Percentiles rank a stretch among this genome's conserved stretches.
Conservation (phyloP, 2,888 invertebrate species). For the Hetaerina titia region DNA sequence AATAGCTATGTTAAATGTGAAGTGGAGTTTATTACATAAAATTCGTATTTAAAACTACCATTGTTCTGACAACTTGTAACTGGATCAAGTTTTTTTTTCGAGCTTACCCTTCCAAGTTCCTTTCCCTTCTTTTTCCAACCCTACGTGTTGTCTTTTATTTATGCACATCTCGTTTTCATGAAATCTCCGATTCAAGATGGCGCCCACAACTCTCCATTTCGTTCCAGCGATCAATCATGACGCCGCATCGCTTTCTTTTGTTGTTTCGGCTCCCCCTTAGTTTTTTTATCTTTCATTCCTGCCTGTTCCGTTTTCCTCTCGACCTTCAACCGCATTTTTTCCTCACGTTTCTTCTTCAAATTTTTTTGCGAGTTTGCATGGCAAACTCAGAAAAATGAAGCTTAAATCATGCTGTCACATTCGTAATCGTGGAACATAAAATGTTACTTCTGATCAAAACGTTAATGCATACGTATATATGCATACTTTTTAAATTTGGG, state of each 20-base stretch:
- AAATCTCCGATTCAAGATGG: conserved; percentile 14
- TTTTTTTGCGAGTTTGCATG: neutral
- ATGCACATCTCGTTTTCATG: neutral
- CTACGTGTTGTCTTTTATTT: neutral
- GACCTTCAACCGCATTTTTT: neutral
- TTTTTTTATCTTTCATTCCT: neutral
- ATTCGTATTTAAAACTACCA: neutral
- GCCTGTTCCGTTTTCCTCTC: neutral
- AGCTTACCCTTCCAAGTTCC: neutral
- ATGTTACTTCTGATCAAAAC: neutral
- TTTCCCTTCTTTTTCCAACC: neutral
- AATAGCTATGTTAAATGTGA: neutral
- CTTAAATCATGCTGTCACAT: neutral
- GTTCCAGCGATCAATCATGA: neutral
- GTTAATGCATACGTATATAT: neutral
- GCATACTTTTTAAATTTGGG: too few relatives aligned
- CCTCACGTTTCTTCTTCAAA: neutral
- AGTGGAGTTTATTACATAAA: neutral
- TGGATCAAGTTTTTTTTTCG: neutral
- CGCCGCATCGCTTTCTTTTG: neutral
- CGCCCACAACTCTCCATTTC: neutral
- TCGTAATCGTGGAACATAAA: neutral
- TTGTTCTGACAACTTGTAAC: neutral
- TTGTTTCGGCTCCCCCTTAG: neutral
- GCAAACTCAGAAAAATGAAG: neutral